phyloP scores from a whole-genome alignment of 2,113 vertebrate species.

The Syngnathoides biaculeatus region DNA sequence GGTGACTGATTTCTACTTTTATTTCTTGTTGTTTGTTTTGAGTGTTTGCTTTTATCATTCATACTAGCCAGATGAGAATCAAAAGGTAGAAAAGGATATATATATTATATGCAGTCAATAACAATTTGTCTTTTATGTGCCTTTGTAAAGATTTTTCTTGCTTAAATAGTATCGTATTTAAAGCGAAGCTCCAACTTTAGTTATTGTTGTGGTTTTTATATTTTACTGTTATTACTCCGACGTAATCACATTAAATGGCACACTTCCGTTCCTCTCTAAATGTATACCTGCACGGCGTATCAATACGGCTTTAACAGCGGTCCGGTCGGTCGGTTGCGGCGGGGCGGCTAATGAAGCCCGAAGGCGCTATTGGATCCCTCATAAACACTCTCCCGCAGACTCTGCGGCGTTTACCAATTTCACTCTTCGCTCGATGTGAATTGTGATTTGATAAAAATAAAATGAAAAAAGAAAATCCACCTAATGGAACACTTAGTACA shows the following conservation, averaged over 20 bases:
- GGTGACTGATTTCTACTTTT: too few species aligned
- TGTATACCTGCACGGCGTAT: too few species aligned
- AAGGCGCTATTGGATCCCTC: neutral
- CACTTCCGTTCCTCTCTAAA: too few species aligned
- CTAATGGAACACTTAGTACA: slow-evolving; percentile 4
- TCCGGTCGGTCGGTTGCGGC: neutral
- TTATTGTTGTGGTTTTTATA: neutral
- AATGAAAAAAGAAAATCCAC: too few species aligned
- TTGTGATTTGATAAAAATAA: neutral
- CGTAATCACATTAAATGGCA: neutral
- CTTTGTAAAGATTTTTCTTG: neutral
- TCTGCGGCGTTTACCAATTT: neutral
- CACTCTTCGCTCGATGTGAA: neutral
- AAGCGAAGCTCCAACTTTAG: neutral
- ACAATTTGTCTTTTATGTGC: too few species aligned
- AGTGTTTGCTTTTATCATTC: too few species aligned
- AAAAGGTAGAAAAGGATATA: too few species aligned
- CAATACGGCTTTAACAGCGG: neutral
- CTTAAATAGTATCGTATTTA: neutral
- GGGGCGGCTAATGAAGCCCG: neutral
- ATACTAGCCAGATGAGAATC: too few species aligned
- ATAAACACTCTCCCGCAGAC: neutral
- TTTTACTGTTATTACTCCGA: neutral
- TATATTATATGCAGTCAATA: too few species aligned
- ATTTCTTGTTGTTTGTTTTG: too few species aligned